These are phyloP conservation scores for Aporrectodea caliginosa DNA, from an alignment of 1,140 invertebrate species.

Conservation along the genomic window DNA sequence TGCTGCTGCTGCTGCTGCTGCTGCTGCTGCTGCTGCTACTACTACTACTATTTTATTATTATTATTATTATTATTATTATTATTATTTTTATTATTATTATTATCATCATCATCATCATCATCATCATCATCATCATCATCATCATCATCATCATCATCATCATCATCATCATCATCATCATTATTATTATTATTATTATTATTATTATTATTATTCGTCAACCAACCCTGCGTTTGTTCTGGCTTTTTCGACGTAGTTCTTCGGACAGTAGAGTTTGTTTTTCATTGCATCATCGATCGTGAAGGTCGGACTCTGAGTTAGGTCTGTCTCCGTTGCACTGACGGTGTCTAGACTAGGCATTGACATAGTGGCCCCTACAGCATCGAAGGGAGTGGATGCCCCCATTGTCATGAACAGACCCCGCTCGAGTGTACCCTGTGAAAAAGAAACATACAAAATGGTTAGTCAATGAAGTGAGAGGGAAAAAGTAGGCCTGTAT, in stretches of 20 bases:
- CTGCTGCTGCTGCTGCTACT: too few species aligned
- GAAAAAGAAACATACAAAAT: too few species aligned
- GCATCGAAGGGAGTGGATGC: too few species aligned
- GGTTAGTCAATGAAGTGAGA: too few species aligned
- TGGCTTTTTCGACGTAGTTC: constrained; percentile 84
- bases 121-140: not conserved
- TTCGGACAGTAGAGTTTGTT: constrained; percentile 67
- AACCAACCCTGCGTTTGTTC: constrained; percentile 95
- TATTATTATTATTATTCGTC: not conserved
- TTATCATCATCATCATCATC: constrained; percentile 1
- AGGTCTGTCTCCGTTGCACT: too few species aligned
- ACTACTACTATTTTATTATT: too few species aligned
- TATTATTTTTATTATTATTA: constrained; percentile 16
- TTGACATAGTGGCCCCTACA: not conserved
- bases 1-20: too few species aligned
- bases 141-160: constrained; percentile 3
- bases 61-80: too few species aligned
- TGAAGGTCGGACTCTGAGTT: too few species aligned
- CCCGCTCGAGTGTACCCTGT: not conserved
- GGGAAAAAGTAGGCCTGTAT: too few species aligned
- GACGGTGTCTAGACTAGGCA: not conserved
- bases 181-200: not conserved
- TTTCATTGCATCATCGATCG: too few species aligned
- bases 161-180: not conserved
- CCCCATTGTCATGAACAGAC: too few species aligned